A percentile compares a stretch with the other conserved stretches of the same genome.
Conservation (phyloP, 2,797 vertebrate species). For the Rousettus madagascariensis region DNA sequence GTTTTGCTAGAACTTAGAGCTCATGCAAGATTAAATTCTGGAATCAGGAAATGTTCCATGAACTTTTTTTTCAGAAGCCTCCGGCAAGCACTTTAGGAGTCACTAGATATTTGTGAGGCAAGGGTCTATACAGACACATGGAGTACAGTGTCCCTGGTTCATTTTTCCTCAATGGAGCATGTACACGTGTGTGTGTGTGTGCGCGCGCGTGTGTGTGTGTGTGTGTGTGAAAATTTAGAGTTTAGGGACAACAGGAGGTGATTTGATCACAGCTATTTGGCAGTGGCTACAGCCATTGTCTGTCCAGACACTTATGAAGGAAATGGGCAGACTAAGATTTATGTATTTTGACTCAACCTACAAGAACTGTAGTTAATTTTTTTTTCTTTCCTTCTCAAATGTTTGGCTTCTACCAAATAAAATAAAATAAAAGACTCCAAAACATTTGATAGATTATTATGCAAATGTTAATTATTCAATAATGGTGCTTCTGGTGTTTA, state of each 20-base stretch:
- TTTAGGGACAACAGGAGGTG: not conserved
- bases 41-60: not conserved
- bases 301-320: not conserved
- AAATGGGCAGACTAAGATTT: not conserved
- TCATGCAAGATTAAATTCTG: not conserved
- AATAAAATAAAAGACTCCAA: not conserved
- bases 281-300: not conserved
- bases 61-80: not conserved
- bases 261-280: not conserved
- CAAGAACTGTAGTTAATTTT: not conserved
- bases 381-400: not conserved
- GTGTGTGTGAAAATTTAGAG: not conserved
- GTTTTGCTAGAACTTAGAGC: not conserved
- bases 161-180: not conserved
- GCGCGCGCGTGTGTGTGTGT: not conserved
- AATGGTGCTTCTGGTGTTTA: not conserved
- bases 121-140: not conserved
- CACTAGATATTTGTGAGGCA: not conserved
- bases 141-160: not conserved
- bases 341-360: not conserved
- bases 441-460: not conserved
- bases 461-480: not conserved
- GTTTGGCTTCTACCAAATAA: not conserved
- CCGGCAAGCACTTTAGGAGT: not conserved
- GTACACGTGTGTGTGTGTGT: not conserved